Evolutionary conservation across 2,113 vertebrate species (phyloP).

Genomic region (Syrmaticus mikado): DNA sequence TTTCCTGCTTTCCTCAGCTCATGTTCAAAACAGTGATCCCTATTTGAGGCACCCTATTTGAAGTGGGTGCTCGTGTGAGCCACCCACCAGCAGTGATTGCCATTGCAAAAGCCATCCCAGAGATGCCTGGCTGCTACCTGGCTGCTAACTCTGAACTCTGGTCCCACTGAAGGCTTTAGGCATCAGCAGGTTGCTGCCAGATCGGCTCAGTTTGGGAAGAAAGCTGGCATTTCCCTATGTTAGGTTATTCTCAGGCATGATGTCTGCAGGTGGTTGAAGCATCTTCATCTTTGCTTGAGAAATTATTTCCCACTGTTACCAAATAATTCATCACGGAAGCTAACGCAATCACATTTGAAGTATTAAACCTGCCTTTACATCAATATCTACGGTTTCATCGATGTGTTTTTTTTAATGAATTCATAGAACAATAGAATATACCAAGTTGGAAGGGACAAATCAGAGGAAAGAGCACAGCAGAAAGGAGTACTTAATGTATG

Average conservation of each 20-base stretch:
- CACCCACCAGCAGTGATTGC: background rate
- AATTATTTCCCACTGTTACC: background rate
- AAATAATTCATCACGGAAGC: background rate
- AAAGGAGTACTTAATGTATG: background rate
- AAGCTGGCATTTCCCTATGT: background rate
- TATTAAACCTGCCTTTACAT: background rate
- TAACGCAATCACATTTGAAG: background rate
- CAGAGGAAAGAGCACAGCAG: background rate
- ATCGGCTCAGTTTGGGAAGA: accelerated
- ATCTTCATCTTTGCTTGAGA: background rate
- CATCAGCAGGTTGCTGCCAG: background rate
- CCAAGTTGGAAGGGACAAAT: background rate
- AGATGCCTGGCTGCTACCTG: background rate
- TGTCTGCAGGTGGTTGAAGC: background rate
- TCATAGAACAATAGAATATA: background rate
- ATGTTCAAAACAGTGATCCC: background rate
- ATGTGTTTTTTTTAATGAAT: background rate
- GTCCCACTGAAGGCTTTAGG: background rate
- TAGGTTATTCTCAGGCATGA: background rate
- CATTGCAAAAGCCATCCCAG: background rate
- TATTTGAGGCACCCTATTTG: background rate
- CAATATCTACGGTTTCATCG: background rate
- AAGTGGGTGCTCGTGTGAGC: no score
- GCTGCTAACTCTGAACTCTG: accelerated
- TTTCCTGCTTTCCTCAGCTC: background rate